Conservation (phyloP, 2,113 vertebrate genomes). For the Microtus pennsylvanicus region DNA sequence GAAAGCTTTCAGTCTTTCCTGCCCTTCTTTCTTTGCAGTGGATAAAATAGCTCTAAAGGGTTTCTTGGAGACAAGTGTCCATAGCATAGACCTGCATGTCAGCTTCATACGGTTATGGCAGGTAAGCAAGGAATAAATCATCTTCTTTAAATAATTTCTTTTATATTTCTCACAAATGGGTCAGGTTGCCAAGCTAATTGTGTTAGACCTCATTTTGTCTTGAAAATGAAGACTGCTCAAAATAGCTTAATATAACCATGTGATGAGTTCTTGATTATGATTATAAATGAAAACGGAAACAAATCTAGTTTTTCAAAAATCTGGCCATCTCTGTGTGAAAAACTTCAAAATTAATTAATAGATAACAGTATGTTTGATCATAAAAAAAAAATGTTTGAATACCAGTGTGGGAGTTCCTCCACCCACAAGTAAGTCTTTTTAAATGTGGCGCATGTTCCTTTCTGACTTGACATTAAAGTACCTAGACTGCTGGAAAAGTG, state of each 20-base stretch:
- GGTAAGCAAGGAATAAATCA: background rate
- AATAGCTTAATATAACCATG: background rate
- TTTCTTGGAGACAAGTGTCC: background rate
- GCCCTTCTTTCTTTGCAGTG: fast-evolving
- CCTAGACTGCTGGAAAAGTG: background rate
- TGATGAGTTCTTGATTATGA: background rate
- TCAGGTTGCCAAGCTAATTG: background rate
- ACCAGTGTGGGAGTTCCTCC: background rate
- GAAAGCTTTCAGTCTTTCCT: background rate
- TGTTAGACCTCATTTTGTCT: background rate
- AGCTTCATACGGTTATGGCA: background rate
- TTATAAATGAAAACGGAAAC: background rate
- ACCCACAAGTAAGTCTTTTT: background rate
- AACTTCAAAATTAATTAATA: background rate
- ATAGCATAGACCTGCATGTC: no score
- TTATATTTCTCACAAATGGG: background rate
- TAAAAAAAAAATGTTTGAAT: background rate
- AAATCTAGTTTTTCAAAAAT: background rate
- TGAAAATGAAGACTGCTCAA: background rate
- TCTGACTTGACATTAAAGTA: slow-evolving; percentile 44
- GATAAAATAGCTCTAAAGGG: fast-evolving
- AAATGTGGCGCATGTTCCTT: background rate
- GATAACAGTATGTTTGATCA: background rate
- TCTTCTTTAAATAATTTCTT: background rate
- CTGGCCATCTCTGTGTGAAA: background rate